Evolutionary conservation across 2,888 invertebrate genomes (phyloP), one percentile per base, ranked within the genome.

Genomic region (Folsomia manolachei): DNA sequence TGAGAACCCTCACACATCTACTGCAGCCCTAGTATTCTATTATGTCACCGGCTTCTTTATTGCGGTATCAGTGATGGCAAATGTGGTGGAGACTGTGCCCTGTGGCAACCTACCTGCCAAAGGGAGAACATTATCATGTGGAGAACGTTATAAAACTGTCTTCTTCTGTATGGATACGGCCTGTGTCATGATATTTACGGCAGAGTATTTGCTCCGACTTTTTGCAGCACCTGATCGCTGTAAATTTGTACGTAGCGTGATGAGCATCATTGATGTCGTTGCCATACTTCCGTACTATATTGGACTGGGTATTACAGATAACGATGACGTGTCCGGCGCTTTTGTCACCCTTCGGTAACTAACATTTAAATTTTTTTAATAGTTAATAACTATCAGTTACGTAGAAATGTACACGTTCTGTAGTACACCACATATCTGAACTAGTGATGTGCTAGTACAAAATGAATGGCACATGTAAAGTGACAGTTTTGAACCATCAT

Each of bases 41-140:
- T 99, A 99, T 86, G 99, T 99, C 75, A 99, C 99, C 63, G 99
- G 99, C 70, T 99, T 98, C 87, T 99, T 99, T 87, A 99, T 99
- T 82, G 98, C 99, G 80, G 96, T 99, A 64, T 97, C 97, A 77
- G 99, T 99, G 82, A 92, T 98, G 91, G 98, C 98, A 73, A 99
- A 99, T 85, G 98, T 99, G 71, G 94, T 97, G 75, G 98, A 98
- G 85, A 98, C 98, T 63, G 93, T 97, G 76, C 94, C 95, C 63
- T 96, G 96, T 84, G 96, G 96, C 69, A 90, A 90, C 84, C 85
- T 95, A 82, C 91, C 94, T 0, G 93, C 93, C 56, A 88, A 92
- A 71, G 93, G 93, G 71, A 94, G 94, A 53, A 93, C 93, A 14
- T 86, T 94, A 81, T 93, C 97, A 7, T 99, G 98, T 84, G 99